These are phyloP conservation scores for Athrips mouffetella DNA, from an alignment of 2,888 invertebrate genomes.

Conservation along the genomic window DNA sequence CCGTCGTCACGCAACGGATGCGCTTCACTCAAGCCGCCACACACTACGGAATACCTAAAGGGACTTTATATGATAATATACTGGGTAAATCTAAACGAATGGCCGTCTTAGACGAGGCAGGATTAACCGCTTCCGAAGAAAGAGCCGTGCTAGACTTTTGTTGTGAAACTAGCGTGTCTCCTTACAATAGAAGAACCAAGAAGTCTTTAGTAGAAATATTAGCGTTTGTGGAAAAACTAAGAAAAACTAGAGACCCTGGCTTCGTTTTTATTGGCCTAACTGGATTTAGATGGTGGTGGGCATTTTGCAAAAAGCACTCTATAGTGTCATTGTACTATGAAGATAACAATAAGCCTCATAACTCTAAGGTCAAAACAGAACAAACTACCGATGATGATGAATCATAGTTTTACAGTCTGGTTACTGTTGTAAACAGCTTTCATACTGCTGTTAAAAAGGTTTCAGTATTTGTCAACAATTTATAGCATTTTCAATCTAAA, in stretches of 20 bases:
- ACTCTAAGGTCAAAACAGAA: slow-evolving; percentile 41
- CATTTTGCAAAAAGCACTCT: slow-evolving; percentile 87
- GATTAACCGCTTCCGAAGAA: slow-evolving; percentile 79
- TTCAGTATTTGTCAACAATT: no score
- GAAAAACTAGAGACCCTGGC: slow-evolving; percentile 76
- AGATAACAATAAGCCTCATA: slow-evolving; percentile 35
- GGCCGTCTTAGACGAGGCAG: slow-evolving; percentile 85
- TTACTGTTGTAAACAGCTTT: no score
- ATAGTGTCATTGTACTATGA: slow-evolving; percentile 79
- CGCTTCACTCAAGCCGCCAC: slow-evolving; percentile 87
- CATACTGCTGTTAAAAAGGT: no score
- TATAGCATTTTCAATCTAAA: no score
- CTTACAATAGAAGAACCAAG: slow-evolving; percentile 84
- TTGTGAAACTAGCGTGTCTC: slow-evolving; percentile 84
- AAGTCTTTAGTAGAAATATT: slow-evolving; percentile 81
- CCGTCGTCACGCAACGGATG: slow-evolving; percentile 86
- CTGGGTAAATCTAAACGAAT: slow-evolving; percentile 87
- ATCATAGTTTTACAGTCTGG: not conserved
- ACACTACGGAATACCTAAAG: slow-evolving; percentile 85
- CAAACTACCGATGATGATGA: slow-evolving; percentile 38
- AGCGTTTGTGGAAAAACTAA: slow-evolving; percentile 81
- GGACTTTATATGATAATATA: slow-evolving; percentile 87
- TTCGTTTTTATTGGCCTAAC: slow-evolving; percentile 84
- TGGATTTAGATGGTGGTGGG: slow-evolving; percentile 90
- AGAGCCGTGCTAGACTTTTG: slow-evolving; percentile 83